Base-by-base conservation (phyloP, 2,797 vertebrate genomes). In the Galaxias olidus region DNA sequence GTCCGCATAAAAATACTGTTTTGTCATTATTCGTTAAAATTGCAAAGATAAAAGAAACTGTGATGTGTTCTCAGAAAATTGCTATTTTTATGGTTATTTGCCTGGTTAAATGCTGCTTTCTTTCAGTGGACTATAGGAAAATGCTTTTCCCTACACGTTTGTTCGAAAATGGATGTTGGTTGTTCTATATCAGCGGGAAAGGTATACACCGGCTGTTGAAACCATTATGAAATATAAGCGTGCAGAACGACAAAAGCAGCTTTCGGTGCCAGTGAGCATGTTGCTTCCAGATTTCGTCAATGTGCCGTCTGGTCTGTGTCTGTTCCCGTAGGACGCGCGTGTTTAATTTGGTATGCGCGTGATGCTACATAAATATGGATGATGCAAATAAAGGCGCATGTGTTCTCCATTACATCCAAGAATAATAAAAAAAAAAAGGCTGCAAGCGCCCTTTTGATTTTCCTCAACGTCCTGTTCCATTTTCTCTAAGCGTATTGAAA, bases 331-430 rank as follows among this genome's bases (percentile, higher is more conserved):
- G 68, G 41, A 43, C n/a, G 14, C n/a, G 8, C 63, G 10, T 48
- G 42, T 64, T 59, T 54, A 18, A 45, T 55, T 64, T 44, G 42
- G 20, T 1, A 0, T 0, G 55, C 59, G n/a, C 59, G n/a, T 57
- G 66, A 43, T 44, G 30, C 54, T 59, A 63, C 71, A 76, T 83
- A 65, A 77, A 80, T 74, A 74, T 79, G 69, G 65, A 74, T 74
- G 71, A 62, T 41, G 30, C 6, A 3, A 30, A 30, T 30, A 30
- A 43, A 44, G n/a, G 18, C 42, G 14, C 30, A 13, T 41, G 10
- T 61, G 20, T 47, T 19, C 10, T 8, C 12, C 10, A 56, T 20
- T 48, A 52, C 17, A 47, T 56, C 53, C 44, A 65, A 56, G 44
- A 65, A 49, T 2, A 30, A 30, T 2, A 30, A 30, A 6, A 30